Evolutionary conservation across 2,113 vertebrate genomes (phyloP), one percentile per base, ranked within the genome.

Genomic region (Eurypyga helias): DNA sequence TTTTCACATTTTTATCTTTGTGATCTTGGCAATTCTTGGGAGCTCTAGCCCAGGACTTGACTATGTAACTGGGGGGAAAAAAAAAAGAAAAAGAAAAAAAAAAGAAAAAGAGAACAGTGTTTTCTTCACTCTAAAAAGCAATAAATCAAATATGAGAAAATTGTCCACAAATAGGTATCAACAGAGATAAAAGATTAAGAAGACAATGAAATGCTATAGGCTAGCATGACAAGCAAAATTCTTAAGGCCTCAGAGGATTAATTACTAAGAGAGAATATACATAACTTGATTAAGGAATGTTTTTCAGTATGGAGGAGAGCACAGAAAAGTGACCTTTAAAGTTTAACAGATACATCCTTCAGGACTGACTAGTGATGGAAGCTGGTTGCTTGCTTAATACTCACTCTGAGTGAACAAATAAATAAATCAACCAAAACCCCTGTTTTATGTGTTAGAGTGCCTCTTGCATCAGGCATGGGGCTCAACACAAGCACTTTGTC

Each of bases 101-200:
- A 54, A 29, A 45, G 31, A 1, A 2, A 34, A 11, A n/a, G n/a
- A n/a, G n/a, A n/a, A n/a, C 17, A 21, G 4, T 31, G 2, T 46
- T 60, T 60, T 38, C 54, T 69, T 83, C 38, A 24, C 10, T 48
- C 14, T 36, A 23, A 31, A 64, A 17, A 26, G 10, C 0, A 2
- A 9, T 36, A 51, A 78, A 36, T 13, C 5, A 26, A 57, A 57
- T n/a, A 51, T 10, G 6, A 61, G 6, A 55, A 36, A 67, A 67
- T 17, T 62, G 54, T 45, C 19, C 31, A 46, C 13, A 51, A 62
- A 45, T 13, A 46, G 8, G 7, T 38, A 41, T 17, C 24, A n/a
- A 57, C 48, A 80, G 34, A 29, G 7, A 51, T 18, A 38, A 9
- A 7, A 84, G 5, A 7, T 61, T 38, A 73, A 61, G 19, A 49